phyloP scores from a whole-genome alignment of 2,888 invertebrate species.

The Bedellia somnulentella region DNA sequence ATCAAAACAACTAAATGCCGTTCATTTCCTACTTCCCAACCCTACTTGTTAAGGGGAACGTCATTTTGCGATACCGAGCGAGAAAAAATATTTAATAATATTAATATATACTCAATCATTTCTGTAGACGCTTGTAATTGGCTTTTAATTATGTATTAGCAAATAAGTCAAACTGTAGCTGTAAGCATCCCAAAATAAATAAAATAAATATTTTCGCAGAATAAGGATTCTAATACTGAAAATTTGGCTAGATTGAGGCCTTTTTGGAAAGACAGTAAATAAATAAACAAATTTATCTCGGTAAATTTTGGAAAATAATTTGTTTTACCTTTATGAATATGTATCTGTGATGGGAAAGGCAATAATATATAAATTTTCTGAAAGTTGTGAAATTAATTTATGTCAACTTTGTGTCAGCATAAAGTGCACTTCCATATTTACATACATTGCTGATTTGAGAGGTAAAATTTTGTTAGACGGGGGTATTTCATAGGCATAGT shows the following conservation, averaged over 20 bases:
- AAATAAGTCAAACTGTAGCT: too few species aligned
- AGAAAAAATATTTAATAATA: neutral
- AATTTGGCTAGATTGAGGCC: neutral
- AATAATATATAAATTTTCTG: neutral
- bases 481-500: too few species aligned
- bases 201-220: too few species aligned
- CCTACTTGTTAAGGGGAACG: slow-evolving; percentile 1
- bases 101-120: neutral
- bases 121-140: neutral
- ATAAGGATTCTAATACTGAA: too few species aligned
- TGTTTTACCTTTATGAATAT: neutral
- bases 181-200: too few species aligned
- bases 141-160: neutral
- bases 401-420: neutral
- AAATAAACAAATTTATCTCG: neutral
- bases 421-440: neutral
- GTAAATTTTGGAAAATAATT: neutral
- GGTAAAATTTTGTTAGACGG: too few species aligned
- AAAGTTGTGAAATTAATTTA: neutral
- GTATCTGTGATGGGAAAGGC: neutral
- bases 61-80: neutral
- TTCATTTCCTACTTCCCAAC: slow-evolving; percentile 1
- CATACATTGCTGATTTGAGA: neutral
- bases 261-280: neutral
- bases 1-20: slow-evolving; percentile 32